These are phyloP conservation scores for Oncorhynchus keta DNA, from an alignment of 2,113 vertebrate genomes.

Conservation along the genomic window DNA sequence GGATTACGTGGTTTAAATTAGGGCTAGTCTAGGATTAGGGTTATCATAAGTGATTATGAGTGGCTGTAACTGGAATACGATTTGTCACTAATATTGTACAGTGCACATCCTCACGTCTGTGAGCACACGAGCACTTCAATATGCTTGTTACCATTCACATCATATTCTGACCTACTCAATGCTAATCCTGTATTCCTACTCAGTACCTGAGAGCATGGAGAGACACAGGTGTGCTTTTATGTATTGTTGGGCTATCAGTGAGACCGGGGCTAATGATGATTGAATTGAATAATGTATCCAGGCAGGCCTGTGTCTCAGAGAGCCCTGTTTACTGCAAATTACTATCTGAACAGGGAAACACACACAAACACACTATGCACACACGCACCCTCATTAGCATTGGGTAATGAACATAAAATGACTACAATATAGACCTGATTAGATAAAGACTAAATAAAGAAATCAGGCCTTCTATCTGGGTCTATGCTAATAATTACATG, in stretches of 20 bases:
- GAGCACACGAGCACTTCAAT: slow-evolving; percentile 5
- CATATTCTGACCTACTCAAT: not conserved
- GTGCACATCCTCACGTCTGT: slow-evolving; percentile 17
- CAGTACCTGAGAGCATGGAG: slow-evolving; percentile 4
- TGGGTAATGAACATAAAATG: slow-evolving; percentile 49
- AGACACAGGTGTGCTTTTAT: slow-evolving; percentile 12
- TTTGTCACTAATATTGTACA: not conserved
- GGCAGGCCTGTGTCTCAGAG: slow-evolving; percentile 23
- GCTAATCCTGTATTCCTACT: slow-evolving; percentile 8
- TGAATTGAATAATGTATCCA: slow-evolving; percentile 42
- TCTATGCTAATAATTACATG: slow-evolving; percentile 23
- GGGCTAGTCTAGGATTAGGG: no score
- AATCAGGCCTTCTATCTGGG: slow-evolving; percentile 34
- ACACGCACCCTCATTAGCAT: slow-evolving; percentile 46
- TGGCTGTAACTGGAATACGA: slow-evolving; percentile 1
- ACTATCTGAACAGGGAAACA: not conserved
- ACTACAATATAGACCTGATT: slow-evolving; percentile 37
- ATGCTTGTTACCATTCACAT: slow-evolving; percentile 24
- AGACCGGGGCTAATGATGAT: slow-evolving; percentile 24
- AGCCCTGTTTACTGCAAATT: slow-evolving; percentile 35
- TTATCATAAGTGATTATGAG: no score
- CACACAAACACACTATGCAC: not conserved
- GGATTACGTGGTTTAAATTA: no score
- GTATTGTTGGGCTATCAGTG: slow-evolving; percentile 3
- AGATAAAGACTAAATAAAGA: slow-evolving; percentile 50